Percentiles rank a stretch among this genome's conserved stretches.
phyloP scores from a whole-genome alignment of 2,888 invertebrate species.

The Xanthorhoe designata region DNA sequence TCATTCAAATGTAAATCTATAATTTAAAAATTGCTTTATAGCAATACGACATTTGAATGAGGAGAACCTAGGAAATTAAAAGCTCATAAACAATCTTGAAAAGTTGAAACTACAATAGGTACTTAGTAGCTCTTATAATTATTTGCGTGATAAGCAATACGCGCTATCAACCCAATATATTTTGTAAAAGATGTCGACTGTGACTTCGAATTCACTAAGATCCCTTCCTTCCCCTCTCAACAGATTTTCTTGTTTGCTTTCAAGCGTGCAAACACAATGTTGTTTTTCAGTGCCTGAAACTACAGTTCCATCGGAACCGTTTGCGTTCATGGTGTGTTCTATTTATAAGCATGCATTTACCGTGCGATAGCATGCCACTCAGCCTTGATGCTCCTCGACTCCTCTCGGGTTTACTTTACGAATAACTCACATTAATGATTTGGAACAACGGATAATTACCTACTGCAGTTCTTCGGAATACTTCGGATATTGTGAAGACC shows the following conservation, averaged over 20 bases:
- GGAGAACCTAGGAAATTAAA: background rate
- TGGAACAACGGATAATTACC: background rate
- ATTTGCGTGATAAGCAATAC: too few relatives aligned
- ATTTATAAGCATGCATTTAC: conserved; percentile 78
- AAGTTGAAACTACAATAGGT: too few relatives aligned
- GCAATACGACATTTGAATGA: too few relatives aligned
- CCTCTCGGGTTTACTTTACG: conserved; percentile 32
- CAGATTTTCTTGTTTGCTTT: background rate
- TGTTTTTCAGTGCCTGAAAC: conserved; percentile 32
- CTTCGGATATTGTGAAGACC: background rate
- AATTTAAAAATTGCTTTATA: too few relatives aligned
- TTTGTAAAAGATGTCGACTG: too few relatives aligned
- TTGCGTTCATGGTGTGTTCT: conserved; percentile 55
- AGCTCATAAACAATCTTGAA: too few relatives aligned
- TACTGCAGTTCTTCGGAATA: too few relatives aligned
- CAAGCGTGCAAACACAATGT: background rate
- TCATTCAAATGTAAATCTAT: background rate
- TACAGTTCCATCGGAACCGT: conserved; percentile 57
- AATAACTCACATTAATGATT: conserved; percentile 7
- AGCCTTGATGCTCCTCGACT: conserved; percentile 66
- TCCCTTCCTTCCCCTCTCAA: background rate
- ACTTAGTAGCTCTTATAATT: too few relatives aligned
- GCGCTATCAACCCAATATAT: too few relatives aligned
- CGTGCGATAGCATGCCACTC: conserved; percentile 57
- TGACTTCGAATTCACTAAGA: too few relatives aligned